Evolutionary conservation across 2,797 vertebrate genomes (phyloP).

Genomic region (Lithobates sylvaticus): DNA sequence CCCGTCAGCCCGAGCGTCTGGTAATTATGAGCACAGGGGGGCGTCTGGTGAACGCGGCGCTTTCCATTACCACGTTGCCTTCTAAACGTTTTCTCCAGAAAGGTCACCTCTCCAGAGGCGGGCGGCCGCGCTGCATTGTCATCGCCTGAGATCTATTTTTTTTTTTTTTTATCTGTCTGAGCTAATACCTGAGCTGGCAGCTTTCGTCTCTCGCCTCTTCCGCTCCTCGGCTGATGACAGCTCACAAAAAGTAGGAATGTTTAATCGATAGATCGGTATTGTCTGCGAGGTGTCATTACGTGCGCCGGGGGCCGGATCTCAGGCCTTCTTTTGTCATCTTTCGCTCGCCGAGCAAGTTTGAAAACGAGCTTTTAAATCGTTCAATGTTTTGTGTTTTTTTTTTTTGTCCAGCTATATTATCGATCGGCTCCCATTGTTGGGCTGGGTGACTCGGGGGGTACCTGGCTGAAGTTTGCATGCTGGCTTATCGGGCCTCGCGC

Average conservation of each 20-base stretch:
- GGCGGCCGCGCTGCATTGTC: constrained; percentile 58
- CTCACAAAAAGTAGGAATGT: constrained; percentile 48
- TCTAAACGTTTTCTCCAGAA: constrained; percentile 62
- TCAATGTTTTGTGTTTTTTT: not conserved
- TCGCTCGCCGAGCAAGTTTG: constrained; percentile 1
- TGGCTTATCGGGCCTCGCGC: no score
- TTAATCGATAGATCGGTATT: constrained; percentile 59
- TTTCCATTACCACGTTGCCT: constrained; percentile 64
- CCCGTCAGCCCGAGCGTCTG: constrained; percentile 49
- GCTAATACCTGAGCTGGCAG: constrained; percentile 56
- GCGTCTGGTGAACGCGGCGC: constrained; percentile 60
- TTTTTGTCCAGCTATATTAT: no score
- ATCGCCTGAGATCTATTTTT: constrained; percentile 41
- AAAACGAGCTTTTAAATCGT: not conserved
- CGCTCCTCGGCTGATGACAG: constrained; percentile 40
- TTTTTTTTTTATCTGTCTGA: constrained; percentile 53
- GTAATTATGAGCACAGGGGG: constrained; percentile 65
- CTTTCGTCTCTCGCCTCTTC: constrained; percentile 7
- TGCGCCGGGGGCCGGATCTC: constrained; percentile 38
- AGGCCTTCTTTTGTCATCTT: constrained; percentile 40
- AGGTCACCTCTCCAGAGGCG: constrained; percentile 60
- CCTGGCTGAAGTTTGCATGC: no score
- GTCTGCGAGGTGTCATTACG: constrained; percentile 55
- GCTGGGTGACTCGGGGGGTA: no score
- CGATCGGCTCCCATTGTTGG: no score